Conservation (phyloP, 2,888 invertebrate genomes). For the Zele albiditarsus region DNA sequence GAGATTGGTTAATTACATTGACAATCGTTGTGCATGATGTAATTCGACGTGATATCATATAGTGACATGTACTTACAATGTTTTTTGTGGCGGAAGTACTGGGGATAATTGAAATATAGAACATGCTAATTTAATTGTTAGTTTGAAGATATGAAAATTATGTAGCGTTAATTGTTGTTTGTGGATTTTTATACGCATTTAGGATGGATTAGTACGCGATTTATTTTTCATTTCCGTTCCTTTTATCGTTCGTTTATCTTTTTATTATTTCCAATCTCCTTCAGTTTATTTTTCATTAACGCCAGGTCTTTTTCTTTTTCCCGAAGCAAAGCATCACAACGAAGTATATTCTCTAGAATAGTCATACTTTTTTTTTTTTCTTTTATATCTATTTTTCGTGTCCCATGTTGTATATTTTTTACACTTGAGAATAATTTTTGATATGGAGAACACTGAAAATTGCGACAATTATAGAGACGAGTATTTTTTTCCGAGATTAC, state of each 20-base stretch:
- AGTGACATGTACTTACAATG: constrained; percentile 40
- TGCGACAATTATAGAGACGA: constrained; percentile 5
- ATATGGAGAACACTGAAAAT: constrained; percentile 20
- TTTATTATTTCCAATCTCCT: neutral
- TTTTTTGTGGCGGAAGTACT: neutral
- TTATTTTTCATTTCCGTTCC: neutral
- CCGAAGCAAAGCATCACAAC: neutral
- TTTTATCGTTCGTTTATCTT: neutral
- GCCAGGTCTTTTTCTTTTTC: neutral
- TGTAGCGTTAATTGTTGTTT: neutral
- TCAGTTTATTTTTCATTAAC: neutral
- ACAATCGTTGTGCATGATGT: constrained; percentile 32
- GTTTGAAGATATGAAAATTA: constrained; percentile 4
- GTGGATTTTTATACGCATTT: neutral
- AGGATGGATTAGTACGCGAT: constrained; percentile 12
- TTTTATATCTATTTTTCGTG: constrained; percentile 13
- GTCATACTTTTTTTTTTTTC: neutral
- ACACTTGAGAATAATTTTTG: neutral
- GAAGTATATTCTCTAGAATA: neutral
- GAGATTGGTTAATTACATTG: constrained; percentile 11
- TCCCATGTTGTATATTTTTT: constrained; percentile 1
- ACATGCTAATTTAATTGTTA: constrained; percentile 17
- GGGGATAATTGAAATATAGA: neutral
- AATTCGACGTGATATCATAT: neutral
- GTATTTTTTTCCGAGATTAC: neutral